Conservation (phyloP, 2,888 invertebrate genomes). For the Pristionchus maxplancki region DNA sequence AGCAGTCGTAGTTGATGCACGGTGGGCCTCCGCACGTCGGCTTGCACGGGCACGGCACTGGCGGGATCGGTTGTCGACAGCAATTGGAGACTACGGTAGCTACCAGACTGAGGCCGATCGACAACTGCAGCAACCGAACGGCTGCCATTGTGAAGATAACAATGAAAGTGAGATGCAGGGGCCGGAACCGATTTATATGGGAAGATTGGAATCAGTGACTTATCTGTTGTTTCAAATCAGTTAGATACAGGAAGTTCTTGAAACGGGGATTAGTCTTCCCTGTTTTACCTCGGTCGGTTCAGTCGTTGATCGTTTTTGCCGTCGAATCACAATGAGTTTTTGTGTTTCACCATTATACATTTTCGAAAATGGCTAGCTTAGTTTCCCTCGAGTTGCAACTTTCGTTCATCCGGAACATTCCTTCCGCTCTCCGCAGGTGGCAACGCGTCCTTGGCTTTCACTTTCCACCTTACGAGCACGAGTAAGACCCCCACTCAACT, state of each 20-base stretch:
- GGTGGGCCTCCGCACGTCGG: slow-evolving; percentile 4
- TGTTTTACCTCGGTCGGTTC: neutral
- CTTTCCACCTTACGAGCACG: neutral
- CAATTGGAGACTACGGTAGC: neutral
- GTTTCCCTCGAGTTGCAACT: neutral
- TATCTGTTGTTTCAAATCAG: neutral
- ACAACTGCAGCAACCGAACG: neutral
- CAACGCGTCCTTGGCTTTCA: slow-evolving; percentile 16
- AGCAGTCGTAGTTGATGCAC: slow-evolving; percentile 1
- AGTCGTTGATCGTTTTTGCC: neutral
- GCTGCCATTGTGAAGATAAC: neutral
- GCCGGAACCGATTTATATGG: neutral
- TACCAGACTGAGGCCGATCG: neutral
- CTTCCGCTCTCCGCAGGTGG: neutral
- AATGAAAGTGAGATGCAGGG: neutral
- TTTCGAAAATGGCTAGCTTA: too few species aligned
- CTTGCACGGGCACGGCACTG: slow-evolving; percentile 11
- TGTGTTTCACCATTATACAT: too few species aligned
- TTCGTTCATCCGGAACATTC: neutral
- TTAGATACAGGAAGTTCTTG: neutral
- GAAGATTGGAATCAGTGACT: neutral
- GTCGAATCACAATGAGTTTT: too few species aligned
- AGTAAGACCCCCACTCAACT: neutral
- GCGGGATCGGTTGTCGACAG: neutral
- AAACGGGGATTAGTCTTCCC: neutral